Evolutionary conservation across 2,797 vertebrate species (phyloP), one percentile per base, ranked within the genome.

Genomic region (Pipistrellus pipistrellus): DNA sequence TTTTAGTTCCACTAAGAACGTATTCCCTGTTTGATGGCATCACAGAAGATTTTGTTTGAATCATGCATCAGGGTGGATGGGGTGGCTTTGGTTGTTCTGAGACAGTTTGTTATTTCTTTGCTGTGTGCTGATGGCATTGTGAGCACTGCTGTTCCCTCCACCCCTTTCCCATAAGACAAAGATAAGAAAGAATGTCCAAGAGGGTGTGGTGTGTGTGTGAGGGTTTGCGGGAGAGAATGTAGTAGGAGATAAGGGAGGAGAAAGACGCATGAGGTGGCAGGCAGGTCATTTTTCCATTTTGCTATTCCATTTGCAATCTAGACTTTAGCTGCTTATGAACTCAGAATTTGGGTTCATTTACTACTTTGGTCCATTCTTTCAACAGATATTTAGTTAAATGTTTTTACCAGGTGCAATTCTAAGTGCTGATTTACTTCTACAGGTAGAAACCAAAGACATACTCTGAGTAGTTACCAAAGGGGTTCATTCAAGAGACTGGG

Each of bases 1-100:
- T 89, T 92, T 76, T 95, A 38, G 30, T 82, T 97, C 68, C 92
- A 8, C 84, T 82, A n/a, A 55, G 80, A 95, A 95, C 25, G 6
- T 92, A 95, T 87, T 92, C 35, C 9, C 95, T 94, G 96, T 93
- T 95, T 66, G 77, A n/a, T 69, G 30, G 9, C 55, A 77, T 0
- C 4, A 46, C 11, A 64, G n/a, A 20, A 57, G 75, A 57, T 87
- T 53, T 57, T 91, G 18, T 82, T 96, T 41, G 80, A 53, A 11
- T 71, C 13, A 71, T 83, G 71, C 30, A 64, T 41, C 44, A 90
- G 44, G 30, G 76, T 75, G 46, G 13, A 55, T 64, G 25, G 30
- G 27, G 53, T 75, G 53, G 0, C 5, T 14, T 84, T 93, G 44
- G 8, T 30, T 48, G 88, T 13, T 17, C 4, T 89, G 64, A 82